A percentile compares a stretch with the other conserved stretches of the same genome.
Conservation (phyloP, 1,140 invertebrate species). For the Oryctes rhinoceros region DNA sequence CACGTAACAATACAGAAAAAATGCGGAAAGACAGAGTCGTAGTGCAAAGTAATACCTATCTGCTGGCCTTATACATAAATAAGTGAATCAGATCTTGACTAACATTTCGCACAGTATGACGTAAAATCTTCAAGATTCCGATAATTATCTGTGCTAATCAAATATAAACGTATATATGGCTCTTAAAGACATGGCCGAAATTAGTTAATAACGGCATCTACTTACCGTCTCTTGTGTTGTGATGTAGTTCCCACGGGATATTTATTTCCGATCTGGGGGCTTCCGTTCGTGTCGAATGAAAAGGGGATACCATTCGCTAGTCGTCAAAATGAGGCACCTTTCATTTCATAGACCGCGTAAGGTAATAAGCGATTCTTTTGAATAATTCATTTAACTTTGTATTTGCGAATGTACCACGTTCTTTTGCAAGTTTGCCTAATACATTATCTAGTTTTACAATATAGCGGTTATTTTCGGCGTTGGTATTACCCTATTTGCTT, state of each 20-base stretch:
- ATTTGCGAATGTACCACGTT: background rate
- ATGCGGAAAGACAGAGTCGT: too few relatives aligned
- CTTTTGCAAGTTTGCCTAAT: background rate
- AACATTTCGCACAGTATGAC: conserved; percentile 3
- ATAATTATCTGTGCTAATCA: conserved; percentile 28
- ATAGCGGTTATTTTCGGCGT: background rate
- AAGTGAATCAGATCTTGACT: background rate
- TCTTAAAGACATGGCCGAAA: background rate
- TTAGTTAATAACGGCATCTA: conserved; percentile 27
- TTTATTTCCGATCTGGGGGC: background rate
- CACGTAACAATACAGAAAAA: too few relatives aligned
- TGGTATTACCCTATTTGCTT: background rate
- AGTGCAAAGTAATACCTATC: too few relatives aligned
- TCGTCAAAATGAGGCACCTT: conserved; percentile 11
- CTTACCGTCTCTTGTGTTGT: background rate
- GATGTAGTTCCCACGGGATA: conserved; percentile 8
- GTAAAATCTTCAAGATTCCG: conserved; percentile 23
- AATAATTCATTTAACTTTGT: background rate
- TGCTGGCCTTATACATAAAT: background rate
- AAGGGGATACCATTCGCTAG: background rate
- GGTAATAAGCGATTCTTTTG: background rate
- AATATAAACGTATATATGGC: conserved; percentile 24
- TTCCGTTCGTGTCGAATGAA: conserved; percentile 23
- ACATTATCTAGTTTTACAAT: background rate
- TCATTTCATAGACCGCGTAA: conserved; percentile 23